Evolutionary conservation across 1,140 invertebrate species (phyloP), one percentile per base, ranked within the genome.

Genomic region (Macrocentrus cingulum): DNA sequence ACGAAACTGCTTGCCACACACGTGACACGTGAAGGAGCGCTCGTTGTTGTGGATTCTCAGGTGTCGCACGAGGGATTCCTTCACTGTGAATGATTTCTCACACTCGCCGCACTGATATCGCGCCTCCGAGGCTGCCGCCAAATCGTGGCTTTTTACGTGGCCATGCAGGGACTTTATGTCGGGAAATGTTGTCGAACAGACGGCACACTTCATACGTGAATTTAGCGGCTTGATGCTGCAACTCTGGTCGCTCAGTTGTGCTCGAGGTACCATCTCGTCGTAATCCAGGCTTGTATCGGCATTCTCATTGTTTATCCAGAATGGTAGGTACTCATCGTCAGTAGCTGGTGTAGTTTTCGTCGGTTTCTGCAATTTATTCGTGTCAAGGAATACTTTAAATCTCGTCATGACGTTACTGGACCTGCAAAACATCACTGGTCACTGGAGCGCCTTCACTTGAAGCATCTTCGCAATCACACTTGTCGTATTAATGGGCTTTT

Each of bases 21-120:
- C 60, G 46, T 72, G 58, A 60, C 75, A 79, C 11, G 69, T 67
- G 32, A 65, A 71, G 0, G 71, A 68, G 1, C 66, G 65, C 39
- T 72, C 68, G 48, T 77, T 60, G 19, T 62, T 59, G 56, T 79
- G 74, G 3, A 85, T 88, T 48, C 85, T 77, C 58, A 84, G 80
- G 70, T 88, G 87, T 56, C 88, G 87, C 45, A 83, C 69, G 18
- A 83, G 67, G 0, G 71, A 71, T 29, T 75, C 70, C 9, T 75
- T 76, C 11, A 74, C 16, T 49, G 82, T 77, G 54, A 84, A 84
- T 20, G 66, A 66, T 9, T 78, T 82, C 0, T 70, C 66, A 51
- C 84, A 85, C 13, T 80, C 74, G 0, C 62, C 29, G 59, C 84
- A 85, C 25, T 71, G 66, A 62, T 68, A 70, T 3, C 62, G 52